Base-by-base conservation (phyloP, 2,797 vertebrate genomes). In the Anguilla marmorata region DNA sequence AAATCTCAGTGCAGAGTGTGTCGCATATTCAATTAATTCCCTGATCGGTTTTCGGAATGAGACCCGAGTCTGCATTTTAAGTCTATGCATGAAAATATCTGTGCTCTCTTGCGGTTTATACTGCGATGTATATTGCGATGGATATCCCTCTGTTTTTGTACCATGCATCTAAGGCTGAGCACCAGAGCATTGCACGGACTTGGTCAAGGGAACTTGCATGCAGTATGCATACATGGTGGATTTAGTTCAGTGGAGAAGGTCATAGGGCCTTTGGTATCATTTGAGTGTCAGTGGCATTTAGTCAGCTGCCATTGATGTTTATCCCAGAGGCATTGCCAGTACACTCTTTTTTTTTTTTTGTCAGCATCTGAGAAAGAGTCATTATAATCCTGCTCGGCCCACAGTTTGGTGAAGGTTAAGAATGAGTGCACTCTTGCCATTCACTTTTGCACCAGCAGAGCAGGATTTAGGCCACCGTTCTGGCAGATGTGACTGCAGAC, bases 1-100 rank as follows among this genome's bases (percentile, higher is more conserved):
- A 91, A 91, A 92, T 90, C 87, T 92, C 91, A 90, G 74, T 85
- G 72, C 88, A 89, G 88, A 80, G 89, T 90, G 85, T 89, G 91
- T 91, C 79, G 86, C 87, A 84, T 86, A 88, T 86, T 87, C 63
- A 76, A 80, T 83, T 87, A 83, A 87, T 88, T 45, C 48, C 45
- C 45, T 54, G 66, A 84, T 50, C 50, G 37, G 63, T 4, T 72
- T 84, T 85, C 54, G 41, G 82, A 24, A 48, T 37, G 60, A 84
- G 74, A 84, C 16, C 11, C 21, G 7, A 16, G 45, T 33, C 33
- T 16, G 6, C 19, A 79, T 24, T 50, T 82, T 24, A 48, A 82
- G 45, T 82, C 24, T 0, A 11, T 11, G 21, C 9, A n/a, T n/a
- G n/a, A 45, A 19, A 11, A 48, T 50, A 82, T 27, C 41, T 82